phyloP scores from a whole-genome alignment of 92 coral and sea anemone genomes.

The Epizoanthus scotinus region DNA sequence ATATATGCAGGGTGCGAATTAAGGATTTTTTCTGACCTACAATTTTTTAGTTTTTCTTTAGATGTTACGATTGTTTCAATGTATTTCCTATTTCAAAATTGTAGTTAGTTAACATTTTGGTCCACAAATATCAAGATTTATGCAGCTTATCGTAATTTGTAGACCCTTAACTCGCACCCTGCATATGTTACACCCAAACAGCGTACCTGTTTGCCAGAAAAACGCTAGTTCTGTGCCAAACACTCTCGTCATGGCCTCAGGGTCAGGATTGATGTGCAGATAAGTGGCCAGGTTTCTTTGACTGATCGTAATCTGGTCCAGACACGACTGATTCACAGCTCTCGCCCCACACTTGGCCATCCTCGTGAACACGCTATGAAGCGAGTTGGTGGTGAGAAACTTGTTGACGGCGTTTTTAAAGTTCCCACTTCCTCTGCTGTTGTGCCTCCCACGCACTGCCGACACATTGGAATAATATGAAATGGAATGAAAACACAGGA shows the following conservation, averaged over 20 bases:
- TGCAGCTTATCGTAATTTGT: no score
- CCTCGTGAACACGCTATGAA: constrained; percentile 64
- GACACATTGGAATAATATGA: neutral
- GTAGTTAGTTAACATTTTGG: no score
- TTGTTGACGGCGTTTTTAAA: constrained; percentile 78
- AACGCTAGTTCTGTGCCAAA: constrained; percentile 79
- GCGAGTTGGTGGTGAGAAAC: constrained; percentile 88
- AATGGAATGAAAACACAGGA: neutral
- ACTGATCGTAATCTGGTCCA: constrained; percentile 40
- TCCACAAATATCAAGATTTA: no score
- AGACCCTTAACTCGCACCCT: no score
- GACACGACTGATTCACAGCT: constrained; percentile 19
- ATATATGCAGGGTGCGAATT: no score
- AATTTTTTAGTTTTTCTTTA: no score
- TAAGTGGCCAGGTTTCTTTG: constrained; percentile 74
- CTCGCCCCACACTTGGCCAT: constrained; percentile 53
- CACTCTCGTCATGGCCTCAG: constrained; percentile 85
- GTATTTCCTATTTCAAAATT: no score
- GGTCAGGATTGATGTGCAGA: constrained; percentile 77
- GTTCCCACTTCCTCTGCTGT: constrained; percentile 52
- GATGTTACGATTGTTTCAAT: no score
- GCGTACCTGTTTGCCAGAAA: constrained; percentile 89
- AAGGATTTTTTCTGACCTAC: no score
- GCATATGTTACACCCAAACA: constrained; percentile 12
- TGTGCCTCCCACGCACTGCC: constrained; percentile 40